phyloP scores from a whole-genome alignment of 2,888 invertebrate species.

The Enchytraeus crypticus region DNA sequence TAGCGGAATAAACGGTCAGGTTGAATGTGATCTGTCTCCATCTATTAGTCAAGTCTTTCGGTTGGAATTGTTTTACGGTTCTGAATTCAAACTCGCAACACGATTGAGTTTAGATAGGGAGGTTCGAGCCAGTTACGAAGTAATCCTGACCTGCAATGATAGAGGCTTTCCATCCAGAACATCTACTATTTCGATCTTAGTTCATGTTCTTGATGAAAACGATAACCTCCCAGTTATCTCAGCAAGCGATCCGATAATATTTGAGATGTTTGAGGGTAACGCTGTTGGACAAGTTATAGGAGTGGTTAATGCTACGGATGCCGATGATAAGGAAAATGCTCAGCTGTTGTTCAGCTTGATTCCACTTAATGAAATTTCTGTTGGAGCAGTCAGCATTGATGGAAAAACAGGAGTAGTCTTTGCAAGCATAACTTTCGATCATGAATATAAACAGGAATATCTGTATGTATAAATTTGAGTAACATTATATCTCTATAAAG shows the following conservation, averaged over 20 bases:
- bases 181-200: background rate
- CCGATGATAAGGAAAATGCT: constrained; percentile 46
- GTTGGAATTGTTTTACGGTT: background rate
- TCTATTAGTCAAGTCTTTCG: background rate
- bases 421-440: constrained; percentile 27
- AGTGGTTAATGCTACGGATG: constrained; percentile 32
- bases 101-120: constrained; percentile 8
- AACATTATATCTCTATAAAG: too few species aligned
- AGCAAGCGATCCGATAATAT: background rate
- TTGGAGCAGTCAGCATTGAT: constrained; percentile 57
- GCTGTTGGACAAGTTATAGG: background rate
- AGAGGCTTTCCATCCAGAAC: constrained; percentile 1
- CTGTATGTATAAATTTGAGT: too few species aligned
- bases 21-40: constrained; percentile 7
- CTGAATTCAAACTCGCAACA: constrained; percentile 1
- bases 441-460: constrained; percentile 51
- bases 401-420: constrained; percentile 62
- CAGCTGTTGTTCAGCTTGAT: too few species aligned
- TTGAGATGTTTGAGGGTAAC: constrained; percentile 5
- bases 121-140: background rate
- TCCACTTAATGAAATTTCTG: too few species aligned
- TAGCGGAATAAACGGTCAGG: background rate
- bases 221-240: constrained; percentile 17
- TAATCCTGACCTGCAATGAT: constrained; percentile 5
- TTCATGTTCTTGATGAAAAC: constrained; percentile 8